These are phyloP conservation scores for Pherbina coryleti DNA, from an alignment of 2,888 invertebrate genomes.

Conservation along the genomic window DNA sequence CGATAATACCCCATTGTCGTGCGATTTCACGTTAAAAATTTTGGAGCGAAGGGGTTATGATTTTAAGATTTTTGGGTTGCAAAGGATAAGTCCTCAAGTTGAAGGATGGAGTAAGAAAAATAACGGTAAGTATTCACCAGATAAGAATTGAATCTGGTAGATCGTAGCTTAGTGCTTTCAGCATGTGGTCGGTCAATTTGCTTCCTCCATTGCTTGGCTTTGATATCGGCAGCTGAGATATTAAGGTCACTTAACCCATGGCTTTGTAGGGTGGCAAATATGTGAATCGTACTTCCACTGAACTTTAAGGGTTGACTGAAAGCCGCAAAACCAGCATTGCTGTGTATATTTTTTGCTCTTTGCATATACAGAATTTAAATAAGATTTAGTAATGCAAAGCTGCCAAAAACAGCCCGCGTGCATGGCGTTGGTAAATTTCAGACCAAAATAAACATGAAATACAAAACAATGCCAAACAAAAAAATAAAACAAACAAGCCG, in stretches of 20 bases:
- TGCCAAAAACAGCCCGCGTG: conserved; percentile 45
- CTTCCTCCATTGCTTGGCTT: conserved; percentile 60
- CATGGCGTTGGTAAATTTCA: conserved; percentile 6
- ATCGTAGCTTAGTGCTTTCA: conserved; percentile 25
- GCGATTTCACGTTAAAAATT: conserved; percentile 40
- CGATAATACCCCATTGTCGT: conserved; percentile 45
- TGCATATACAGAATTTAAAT: too few relatives aligned
- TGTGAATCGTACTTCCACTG: conserved; percentile 18
- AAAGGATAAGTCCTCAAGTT: too few relatives aligned
- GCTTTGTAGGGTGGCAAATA: conserved; percentile 39
- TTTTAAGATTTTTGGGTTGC: too few relatives aligned
- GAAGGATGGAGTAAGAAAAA: neutral
- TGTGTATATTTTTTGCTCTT: neutral
- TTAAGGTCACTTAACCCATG: conserved; percentile 56
- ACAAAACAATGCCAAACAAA: neutral
- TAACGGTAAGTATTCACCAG: neutral
- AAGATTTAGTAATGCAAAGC: conserved; percentile 22
- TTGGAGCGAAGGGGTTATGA: too few relatives aligned
- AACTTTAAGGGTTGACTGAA: conserved; percentile 23
- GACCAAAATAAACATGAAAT: conserved; percentile 5
- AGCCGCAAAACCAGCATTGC: neutral
- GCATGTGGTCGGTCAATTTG: conserved; percentile 64
- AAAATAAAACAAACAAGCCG: neutral
- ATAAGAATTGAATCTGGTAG: too few relatives aligned
- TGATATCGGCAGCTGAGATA: conserved; percentile 40